Conservation (phyloP, 2,113 vertebrate genomes). For the Smithornis capensis region DNA sequence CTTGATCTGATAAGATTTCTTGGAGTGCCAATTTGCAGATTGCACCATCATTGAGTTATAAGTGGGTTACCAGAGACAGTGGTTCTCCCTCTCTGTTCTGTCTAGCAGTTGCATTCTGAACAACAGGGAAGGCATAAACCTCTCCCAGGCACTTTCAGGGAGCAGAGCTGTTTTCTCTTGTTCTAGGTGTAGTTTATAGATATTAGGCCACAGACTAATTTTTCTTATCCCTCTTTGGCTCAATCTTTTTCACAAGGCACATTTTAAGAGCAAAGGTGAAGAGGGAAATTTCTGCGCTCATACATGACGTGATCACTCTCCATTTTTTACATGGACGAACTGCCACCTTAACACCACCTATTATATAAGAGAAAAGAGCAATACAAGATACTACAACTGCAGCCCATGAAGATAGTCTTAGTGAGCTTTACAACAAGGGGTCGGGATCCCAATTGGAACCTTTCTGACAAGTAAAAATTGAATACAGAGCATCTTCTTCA, state of each 20-base stretch:
- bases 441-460: neutral
- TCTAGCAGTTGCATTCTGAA: neutral
- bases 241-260: neutral
- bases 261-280: neutral
- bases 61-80: neutral
- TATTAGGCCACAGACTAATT: neutral
- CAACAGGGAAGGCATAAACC: fast-evolving
- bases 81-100: neutral
- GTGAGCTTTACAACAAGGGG: fast-evolving
- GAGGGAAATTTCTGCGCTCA: neutral
- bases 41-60: neutral
- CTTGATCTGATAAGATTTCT: neutral
- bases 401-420: neutral
- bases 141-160: neutral
- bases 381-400: neutral
- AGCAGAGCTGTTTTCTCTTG: neutral
- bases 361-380: neutral
- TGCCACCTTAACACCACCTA: neutral
- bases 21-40: neutral
- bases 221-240: neutral
- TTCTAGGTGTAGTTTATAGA: neutral
- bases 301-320: neutral
- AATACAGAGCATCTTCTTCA: neutral
- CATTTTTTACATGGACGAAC: neutral
- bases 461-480: neutral